Percentiles rank a stretch among this genome's conserved stretches.
Evolutionary conservation across 2,113 vertebrate genomes (phyloP).

Genomic region (Monopterus albus): DNA sequence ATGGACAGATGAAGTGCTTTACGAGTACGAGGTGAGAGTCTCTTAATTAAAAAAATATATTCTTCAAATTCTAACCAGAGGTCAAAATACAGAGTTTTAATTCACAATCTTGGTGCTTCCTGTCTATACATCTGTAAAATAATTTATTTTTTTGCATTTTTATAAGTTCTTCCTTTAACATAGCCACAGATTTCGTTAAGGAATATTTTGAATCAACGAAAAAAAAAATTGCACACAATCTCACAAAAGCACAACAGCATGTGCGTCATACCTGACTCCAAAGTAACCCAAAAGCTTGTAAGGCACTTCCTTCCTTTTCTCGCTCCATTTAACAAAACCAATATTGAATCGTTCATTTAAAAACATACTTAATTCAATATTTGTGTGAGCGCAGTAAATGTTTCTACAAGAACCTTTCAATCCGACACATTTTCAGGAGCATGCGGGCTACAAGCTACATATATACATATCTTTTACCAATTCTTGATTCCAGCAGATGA

Average conservation of each 20-base stretch:
- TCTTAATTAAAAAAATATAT: background rate
- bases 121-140: background rate
- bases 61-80: background rate
- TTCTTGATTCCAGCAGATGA: background rate
- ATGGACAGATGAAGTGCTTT: background rate
- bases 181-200: slow-evolving; percentile 64
- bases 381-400: background rate
- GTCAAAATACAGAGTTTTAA: background rate
- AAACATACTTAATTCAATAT: slow-evolving; percentile 9
- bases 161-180: background rate
- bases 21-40: background rate
- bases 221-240: slow-evolving; percentile 17
- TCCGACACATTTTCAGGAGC: background rate
- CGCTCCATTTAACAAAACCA: background rate
- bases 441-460: background rate
- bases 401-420: background rate
- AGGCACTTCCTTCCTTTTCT: background rate
- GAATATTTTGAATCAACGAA: slow-evolving; percentile 71
- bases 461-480: background rate
- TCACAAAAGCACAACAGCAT: background rate
- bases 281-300: background rate
- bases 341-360: background rate
- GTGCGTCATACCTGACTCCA: background rate
- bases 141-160: background rate
- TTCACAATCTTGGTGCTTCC: background rate